Evolutionary conservation across 2,797 vertebrate genomes (phyloP), one percentile per base, ranked within the genome.

Genomic region (Pangasius sanitwongsei): DNA sequence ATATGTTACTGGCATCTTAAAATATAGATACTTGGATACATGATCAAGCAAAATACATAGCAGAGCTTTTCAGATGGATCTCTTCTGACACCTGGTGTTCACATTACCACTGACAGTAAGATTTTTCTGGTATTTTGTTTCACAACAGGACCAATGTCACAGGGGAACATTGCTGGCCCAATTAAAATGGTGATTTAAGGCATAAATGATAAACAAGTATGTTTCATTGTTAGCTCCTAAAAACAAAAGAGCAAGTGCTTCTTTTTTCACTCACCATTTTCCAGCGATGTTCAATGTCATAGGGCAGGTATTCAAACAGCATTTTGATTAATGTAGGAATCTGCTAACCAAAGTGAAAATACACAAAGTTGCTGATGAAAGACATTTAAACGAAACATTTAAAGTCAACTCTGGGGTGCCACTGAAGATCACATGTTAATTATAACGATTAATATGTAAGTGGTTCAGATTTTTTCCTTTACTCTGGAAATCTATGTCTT

Each of bases 41-140:
- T 28, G 20, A 61, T 82, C 55, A 82, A 15, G 31, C 23, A 82
- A 82, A 41, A 37, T 3, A 59, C 20, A 15, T 13, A 50, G 63
- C 80, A 75, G 59, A 37, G 53, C 25, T 72, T 89, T 65, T 67
- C 25, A 63, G 69, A 83, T 75, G 70, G 69, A 57, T 72, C 85
- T 87, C 78, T 89, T 63, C 69, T 89, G 88, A 48, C 88, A 74
- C 85, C 88, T 89, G 69, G 67, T 89, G 88, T 72, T 83, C 50
- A 74, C 31, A 53, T 75, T 25, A 61, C 2, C 18, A 8, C 20
- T 57, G 15, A 28, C 28, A 4, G 7, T 41, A 31, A 44, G 16
- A 31, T 41, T 18, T 25, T 44, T 50, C 37, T 55, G 5, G 7
- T 20, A 50, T 20, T 28, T 23, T 20, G 16, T 69, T 34, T 69